Base-by-base conservation (phyloP, 2,797 vertebrate genomes). In the Ambastaia sidthimunki region DNA sequence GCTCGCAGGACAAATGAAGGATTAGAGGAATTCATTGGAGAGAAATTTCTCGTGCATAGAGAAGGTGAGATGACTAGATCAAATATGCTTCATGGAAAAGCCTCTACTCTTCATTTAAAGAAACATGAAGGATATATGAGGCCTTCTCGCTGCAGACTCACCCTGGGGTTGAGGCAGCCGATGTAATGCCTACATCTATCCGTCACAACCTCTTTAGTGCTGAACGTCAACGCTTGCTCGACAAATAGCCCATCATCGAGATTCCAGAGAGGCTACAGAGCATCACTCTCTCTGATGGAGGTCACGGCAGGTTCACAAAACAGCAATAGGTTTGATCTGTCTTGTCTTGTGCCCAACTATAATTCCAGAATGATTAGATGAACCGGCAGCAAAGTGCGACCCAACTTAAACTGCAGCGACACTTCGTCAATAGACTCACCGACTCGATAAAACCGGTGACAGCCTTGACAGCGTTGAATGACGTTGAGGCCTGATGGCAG, bases 11-110 rank as follows among this genome's bases (percentile, higher is more conserved):
- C 69, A 74, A 84, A 83, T 82, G 78, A 59, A 66, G 67, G 80
- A 81, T 83, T 85, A 85, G 74, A 47, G 80, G 18, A 80, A 76
- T 31, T 62, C 69, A 75, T 75, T 59, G 77, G 44, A 21, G 54
- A 48, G 34, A 69, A 68, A 79, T 18, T 66, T 44, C 59, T 63
- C 18, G 10, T 73, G 73, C 65, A 65, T 69, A 48, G 54, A 71
- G 80, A 73, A 31, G 60, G 57, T 18, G 71, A 44, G 68, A 41
- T 9, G 74, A 28, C 34, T 5, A 0, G 44, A 73, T 18, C n/a
- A 52, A 67, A 73, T 74, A 28, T 19, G 59, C 65, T 48, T 67
- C 4, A 0, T 1, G 19, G n/a, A 52, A 10, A 54, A 67, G 34
- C 41, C 16, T 41, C 2, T 31, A 25, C 62, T 55, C 48, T 34